Conservation (phyloP, 2,888 invertebrate species). For the Liopterus haemorrhoidalis region DNA sequence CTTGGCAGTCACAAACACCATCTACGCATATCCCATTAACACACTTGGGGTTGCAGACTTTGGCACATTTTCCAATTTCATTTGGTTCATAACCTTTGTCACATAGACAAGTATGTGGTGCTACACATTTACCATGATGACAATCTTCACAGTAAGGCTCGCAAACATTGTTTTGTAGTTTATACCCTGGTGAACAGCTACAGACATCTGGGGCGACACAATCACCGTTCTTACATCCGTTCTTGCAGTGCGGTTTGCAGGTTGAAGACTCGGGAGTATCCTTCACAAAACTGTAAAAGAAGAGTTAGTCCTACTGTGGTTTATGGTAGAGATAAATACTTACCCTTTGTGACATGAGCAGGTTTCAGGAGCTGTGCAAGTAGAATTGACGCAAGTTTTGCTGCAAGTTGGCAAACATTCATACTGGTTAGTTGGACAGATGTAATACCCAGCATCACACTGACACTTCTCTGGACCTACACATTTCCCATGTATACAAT, state of each 20-base stretch:
- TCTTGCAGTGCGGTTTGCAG: constrained; percentile 33
- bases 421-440: constrained; percentile 9
- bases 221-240: constrained; percentile 39
- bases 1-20: too few relatives aligned
- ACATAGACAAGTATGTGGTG: constrained; percentile 38
- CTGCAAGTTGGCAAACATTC: constrained; percentile 12
- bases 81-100: constrained; percentile 31
- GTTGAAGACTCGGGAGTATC: constrained; percentile 3
- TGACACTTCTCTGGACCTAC: constrained; percentile 25
- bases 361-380: constrained; percentile 12
- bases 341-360: constrained; percentile 1
- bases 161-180: constrained; percentile 26
- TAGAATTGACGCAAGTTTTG: constrained; percentile 8
- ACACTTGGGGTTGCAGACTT: constrained; percentile 34
- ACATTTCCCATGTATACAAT: constrained; percentile 26
- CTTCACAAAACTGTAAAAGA: constrained; percentile 10
- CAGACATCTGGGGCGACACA: constrained; percentile 41
- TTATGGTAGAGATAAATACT: not conserved
- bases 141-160: constrained; percentile 34
- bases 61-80: constrained; percentile 18
- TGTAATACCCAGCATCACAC: constrained; percentile 20
- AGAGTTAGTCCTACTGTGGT: not conserved
- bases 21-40: too few relatives aligned
- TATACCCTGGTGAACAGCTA: constrained; percentile 39
- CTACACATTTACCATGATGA: constrained; percentile 38